Evolutionary conservation across 2,888 invertebrate species (phyloP).

Genomic region (Lissocephala sabroskyi): DNA sequence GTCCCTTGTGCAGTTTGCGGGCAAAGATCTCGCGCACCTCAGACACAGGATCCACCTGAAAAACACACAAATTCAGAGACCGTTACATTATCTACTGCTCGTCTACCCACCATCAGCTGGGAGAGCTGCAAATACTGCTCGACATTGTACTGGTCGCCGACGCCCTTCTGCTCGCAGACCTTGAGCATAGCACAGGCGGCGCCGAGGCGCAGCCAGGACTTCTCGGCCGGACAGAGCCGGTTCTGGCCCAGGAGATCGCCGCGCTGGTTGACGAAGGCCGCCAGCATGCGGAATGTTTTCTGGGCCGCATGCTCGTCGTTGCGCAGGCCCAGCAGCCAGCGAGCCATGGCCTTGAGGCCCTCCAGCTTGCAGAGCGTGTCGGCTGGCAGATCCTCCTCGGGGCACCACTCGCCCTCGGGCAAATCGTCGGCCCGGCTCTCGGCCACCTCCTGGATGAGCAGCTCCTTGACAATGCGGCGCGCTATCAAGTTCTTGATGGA

Average conservation of each 20-base stretch:
- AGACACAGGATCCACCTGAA: constrained; percentile 81
- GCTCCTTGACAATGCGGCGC: constrained; percentile 94
- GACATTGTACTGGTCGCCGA: constrained; percentile 93
- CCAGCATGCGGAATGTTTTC: constrained; percentile 95
- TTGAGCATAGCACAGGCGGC: constrained; percentile 97
- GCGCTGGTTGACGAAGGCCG: constrained; percentile 93
- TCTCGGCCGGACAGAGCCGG: constrained; percentile 86
- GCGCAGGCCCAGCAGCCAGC: constrained; percentile 94
- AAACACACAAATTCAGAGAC: background rate
- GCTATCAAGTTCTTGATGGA: constrained; percentile 96
- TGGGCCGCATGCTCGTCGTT: constrained; percentile 90
- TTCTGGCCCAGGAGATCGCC: constrained; percentile 87
- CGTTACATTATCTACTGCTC: background rate
- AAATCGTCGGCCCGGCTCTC: constrained; percentile 73
- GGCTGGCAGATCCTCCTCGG: constrained; percentile 88
- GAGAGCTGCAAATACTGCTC: constrained; percentile 97
- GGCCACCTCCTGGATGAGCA: constrained; percentile 86
- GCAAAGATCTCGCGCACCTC: constrained; percentile 93
- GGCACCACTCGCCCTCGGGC: constrained; percentile 79
- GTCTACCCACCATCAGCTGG: constrained; percentile 85
- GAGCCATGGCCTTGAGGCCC: constrained; percentile 95
- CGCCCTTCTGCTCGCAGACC: constrained; percentile 96
- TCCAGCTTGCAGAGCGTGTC: constrained; percentile 95
- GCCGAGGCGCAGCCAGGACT: constrained; percentile 92
- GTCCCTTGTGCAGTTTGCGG: constrained; percentile 92